phyloP scores from a whole-genome alignment of 2,113 vertebrate genomes.

The Ceuthmochares aereus region DNA sequence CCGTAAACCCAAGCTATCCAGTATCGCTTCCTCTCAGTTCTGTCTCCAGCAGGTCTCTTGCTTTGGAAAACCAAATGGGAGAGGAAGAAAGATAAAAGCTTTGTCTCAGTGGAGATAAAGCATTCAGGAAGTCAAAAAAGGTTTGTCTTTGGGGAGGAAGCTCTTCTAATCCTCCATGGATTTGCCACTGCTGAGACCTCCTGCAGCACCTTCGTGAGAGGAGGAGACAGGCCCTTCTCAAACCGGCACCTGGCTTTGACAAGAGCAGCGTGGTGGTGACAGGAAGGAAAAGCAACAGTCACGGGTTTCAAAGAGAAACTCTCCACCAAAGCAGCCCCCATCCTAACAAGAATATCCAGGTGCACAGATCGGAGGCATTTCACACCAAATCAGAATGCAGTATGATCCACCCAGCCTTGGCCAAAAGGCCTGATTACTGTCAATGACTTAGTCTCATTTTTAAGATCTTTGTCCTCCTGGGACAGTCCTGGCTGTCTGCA shows the following conservation, averaged over 20 bases:
- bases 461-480: background rate
- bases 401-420: background rate
- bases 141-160: background rate
- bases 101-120: background rate
- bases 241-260: background rate
- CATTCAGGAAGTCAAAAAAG: background rate
- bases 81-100: background rate
- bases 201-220: background rate
- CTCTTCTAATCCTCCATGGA: background rate
- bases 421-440: background rate
- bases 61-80: background rate
- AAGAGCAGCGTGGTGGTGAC: background rate
- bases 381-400: accelerated
- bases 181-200: background rate
- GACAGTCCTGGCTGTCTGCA: background rate
- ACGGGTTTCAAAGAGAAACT: background rate
- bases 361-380: background rate
- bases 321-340: background rate
- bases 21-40: background rate
- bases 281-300: background rate
- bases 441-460: background rate
- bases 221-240: background rate
- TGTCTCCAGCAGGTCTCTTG: background rate
- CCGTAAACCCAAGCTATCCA: background rate
- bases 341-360: too few species aligned